Conservation (phyloP, 1,140 invertebrate species). For the Sitophilus oryzae region DNA sequence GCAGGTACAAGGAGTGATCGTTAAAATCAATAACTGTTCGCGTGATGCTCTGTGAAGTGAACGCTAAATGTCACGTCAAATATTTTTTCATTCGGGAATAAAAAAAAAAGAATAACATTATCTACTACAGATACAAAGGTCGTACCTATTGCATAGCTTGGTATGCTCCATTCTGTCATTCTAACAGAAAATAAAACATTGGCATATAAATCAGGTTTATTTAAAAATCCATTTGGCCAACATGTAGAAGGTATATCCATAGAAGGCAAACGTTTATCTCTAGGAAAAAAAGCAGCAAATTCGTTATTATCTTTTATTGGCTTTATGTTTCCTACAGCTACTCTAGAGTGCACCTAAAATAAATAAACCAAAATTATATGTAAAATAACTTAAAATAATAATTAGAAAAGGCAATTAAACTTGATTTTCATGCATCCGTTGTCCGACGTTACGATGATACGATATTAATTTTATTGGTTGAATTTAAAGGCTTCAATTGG, state of each 20-base stretch:
- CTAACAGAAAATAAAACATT: slow-evolving; percentile 62
- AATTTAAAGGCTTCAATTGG: too few relatives aligned
- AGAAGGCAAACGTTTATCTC: slow-evolving; percentile 66
- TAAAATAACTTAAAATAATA: slow-evolving; percentile 1
- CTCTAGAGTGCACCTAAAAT: slow-evolving; percentile 54
- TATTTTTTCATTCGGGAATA: too few relatives aligned
- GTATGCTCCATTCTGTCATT: slow-evolving; percentile 62
- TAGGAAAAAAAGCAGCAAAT: slow-evolving; percentile 60
- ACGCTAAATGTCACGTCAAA: too few relatives aligned
- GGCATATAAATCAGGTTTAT: slow-evolving; percentile 51
- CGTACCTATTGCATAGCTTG: slow-evolving; percentile 54
- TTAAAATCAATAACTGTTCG: too few relatives aligned
- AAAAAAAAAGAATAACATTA: too few relatives aligned
- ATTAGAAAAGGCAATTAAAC: neutral
- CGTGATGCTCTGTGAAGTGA: too few relatives aligned
- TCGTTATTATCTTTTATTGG: slow-evolving; percentile 51
- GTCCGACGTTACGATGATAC: too few relatives aligned
- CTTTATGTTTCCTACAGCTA: slow-evolving; percentile 60
- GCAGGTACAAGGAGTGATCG: too few relatives aligned
- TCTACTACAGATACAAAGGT: neutral
- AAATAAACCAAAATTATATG: neutral
- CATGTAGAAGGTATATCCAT: slow-evolving; percentile 58
- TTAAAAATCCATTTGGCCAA: slow-evolving; percentile 56
- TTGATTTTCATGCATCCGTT: too few relatives aligned
- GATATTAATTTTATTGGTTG: too few relatives aligned